phyloP scores from a whole-genome alignment of 2,113 vertebrate species.

The Dascyllus trimaculatus region DNA sequence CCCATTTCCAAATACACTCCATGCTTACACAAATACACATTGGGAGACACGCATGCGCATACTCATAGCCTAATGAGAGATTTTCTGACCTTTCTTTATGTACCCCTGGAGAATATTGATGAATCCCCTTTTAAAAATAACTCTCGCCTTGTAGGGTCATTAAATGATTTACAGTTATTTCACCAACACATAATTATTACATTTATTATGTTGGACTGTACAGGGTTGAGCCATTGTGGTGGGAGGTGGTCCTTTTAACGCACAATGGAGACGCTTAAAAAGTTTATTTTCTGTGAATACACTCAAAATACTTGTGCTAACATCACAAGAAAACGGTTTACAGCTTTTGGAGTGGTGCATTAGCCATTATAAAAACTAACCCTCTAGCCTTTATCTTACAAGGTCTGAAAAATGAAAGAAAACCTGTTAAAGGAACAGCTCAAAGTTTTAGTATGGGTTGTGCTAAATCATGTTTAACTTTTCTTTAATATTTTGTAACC shows the following conservation, averaged over 20 bases:
- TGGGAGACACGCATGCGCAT: conserved; percentile 34
- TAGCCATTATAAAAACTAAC: conserved; percentile 36
- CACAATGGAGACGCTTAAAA: conserved; percentile 50
- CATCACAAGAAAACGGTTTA: conserved; percentile 45
- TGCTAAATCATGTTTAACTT: conserved; percentile 27
- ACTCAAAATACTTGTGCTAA: conserved; percentile 13
- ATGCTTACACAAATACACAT: conserved; percentile 40
- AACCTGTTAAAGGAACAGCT: conserved; percentile 13
- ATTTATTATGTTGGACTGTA: conserved; percentile 80
- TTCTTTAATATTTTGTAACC: conserved; percentile 27
- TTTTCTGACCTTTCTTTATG: conserved; percentile 83
- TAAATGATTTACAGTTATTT: conserved; percentile 86
- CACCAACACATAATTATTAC: conserved; percentile 82
- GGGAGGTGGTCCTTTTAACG: conserved; percentile 64
- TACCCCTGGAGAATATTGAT: conserved; percentile 86
- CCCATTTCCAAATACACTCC: conserved; percentile 44
- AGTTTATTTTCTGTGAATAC: conserved; percentile 49
- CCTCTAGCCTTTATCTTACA: conserved; percentile 2
- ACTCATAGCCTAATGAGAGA: conserved; percentile 78
- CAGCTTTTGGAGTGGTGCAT: conserved; percentile 26
- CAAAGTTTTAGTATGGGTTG: conserved; percentile 12
- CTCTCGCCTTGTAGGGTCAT: conserved; percentile 82
- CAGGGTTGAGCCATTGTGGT: conserved; percentile 50
- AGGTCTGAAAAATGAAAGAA: conserved; percentile 19
- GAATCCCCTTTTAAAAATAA: conserved; percentile 86